Percentiles rank a stretch among this genome's conserved stretches.
These are phyloP conservation scores for Drosophila baimaii DNA, from an alignment of 1,140 invertebrate genomes.

Conservation along the genomic window DNA sequence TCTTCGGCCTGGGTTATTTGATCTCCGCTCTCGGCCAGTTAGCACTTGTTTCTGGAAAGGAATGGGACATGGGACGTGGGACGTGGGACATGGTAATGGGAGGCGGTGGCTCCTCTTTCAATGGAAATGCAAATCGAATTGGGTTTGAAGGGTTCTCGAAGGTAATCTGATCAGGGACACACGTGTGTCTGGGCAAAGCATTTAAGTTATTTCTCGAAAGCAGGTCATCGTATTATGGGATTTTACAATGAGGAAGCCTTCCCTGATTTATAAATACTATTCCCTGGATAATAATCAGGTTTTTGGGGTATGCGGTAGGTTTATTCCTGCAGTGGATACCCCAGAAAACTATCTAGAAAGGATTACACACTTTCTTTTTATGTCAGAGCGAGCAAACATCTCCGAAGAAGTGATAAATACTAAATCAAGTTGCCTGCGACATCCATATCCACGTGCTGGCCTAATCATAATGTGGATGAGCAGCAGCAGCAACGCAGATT, in stretches of 20 bases:
- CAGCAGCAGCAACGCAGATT: constrained; percentile 15
- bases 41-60: constrained; percentile 18
- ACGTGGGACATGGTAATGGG: not conserved
- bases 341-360: not conserved
- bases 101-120: constrained; percentile 19
- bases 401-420: constrained; percentile 19
- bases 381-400: not conserved
- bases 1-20: constrained; percentile 18
- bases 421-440: constrained; percentile 30
- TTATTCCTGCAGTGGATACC: not conserved
- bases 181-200: not conserved
- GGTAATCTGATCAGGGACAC: constrained; percentile 13
- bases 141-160: not conserved
- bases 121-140: constrained; percentile 39
- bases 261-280: constrained; percentile 1
- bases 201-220: constrained; percentile 5
- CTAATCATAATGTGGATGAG: constrained; percentile 28
- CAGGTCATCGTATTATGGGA: not conserved
- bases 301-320: too few species aligned
- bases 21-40: constrained; percentile 21
- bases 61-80: not conserved
- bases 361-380: not conserved
- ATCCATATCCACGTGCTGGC: constrained; percentile 2
- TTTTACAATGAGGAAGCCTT: not conserved
- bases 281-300: not conserved